Evolutionary conservation across 2,113 vertebrate genomes (phyloP).

Genomic region (Axis porcinus): DNA sequence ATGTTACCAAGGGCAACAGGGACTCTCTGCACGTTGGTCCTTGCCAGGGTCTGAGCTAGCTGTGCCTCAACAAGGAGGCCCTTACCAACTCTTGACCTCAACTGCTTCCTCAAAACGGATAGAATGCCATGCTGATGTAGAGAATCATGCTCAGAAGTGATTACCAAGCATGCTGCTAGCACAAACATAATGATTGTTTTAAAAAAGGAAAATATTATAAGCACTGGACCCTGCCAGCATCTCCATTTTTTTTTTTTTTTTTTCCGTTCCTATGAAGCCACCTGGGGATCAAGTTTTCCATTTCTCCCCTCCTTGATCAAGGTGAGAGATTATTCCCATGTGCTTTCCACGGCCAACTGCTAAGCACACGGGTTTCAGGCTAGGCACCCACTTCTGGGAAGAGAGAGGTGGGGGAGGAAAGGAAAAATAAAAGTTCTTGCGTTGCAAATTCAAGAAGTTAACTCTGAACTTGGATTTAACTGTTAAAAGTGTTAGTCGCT

Average conservation of each 20-base stretch:
- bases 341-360: neutral
- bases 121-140: slow-evolving; percentile 47
- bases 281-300: slow-evolving; percentile 52
- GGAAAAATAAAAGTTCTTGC: neutral
- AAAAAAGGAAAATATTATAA: slow-evolving; percentile 64
- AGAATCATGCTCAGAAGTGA: slow-evolving; percentile 49
- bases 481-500: neutral
- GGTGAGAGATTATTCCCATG: slow-evolving; percentile 5
- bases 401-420: neutral
- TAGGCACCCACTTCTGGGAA: slow-evolving; percentile 14
- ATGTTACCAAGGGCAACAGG: neutral
- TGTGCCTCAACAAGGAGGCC: neutral
- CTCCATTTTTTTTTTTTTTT: neutral
- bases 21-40: neutral
- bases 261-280: slow-evolving; percentile 18
- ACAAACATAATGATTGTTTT: slow-evolving; percentile 68
- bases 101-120: slow-evolving; percentile 34
- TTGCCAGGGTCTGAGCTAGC: neutral
- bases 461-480: slow-evolving; percentile 2
- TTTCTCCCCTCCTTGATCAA: slow-evolving; percentile 29
- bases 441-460: slow-evolving; percentile 9
- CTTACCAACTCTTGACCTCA: slow-evolving; percentile 12
- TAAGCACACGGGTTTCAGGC: neutral
- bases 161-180: slow-evolving; percentile 61
- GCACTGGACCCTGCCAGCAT: slow-evolving; percentile 35